Evolutionary conservation across 2,113 vertebrate genomes (phyloP).

Genomic region (Scomber scombrus): DNA sequence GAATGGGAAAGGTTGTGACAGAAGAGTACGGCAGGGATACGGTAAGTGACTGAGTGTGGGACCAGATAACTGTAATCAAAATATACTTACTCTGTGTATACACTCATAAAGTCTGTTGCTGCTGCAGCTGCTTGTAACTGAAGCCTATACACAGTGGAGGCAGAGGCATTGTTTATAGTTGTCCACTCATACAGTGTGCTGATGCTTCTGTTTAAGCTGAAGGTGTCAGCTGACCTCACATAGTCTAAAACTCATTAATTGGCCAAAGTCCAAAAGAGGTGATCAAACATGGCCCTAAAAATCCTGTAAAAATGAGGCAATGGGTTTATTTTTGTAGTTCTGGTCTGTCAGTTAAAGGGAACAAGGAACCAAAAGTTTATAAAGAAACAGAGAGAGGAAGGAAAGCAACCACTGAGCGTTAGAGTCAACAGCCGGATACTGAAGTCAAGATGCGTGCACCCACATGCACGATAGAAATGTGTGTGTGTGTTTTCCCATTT

Average conservation of each 20-base stretch:
- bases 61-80: background rate
- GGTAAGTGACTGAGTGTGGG: background rate
- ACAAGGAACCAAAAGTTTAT: too few relatives aligned
- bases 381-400: background rate
- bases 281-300: background rate
- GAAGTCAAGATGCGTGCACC: background rate
- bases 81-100: background rate
- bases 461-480: too few relatives aligned
- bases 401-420: background rate
- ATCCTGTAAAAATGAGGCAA: background rate
- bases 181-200: background rate
- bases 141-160: background rate
- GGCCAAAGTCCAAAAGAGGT: background rate
- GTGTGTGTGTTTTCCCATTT: background rate
- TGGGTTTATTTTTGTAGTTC: background rate
- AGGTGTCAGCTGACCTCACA: background rate
- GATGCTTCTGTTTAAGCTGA: too few relatives aligned
- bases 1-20: background rate
- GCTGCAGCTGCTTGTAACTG: conserved; percentile 9
- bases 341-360: too few relatives aligned
- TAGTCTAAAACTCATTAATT: background rate
- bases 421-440: background rate
- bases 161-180: background rate
- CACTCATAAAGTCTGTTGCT: background rate
- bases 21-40: background rate